Evolutionary conservation across 2,888 invertebrate genomes (phyloP), one percentile per base, ranked within the genome.

Genomic region (Caenorhabditis wallacei): DNA sequence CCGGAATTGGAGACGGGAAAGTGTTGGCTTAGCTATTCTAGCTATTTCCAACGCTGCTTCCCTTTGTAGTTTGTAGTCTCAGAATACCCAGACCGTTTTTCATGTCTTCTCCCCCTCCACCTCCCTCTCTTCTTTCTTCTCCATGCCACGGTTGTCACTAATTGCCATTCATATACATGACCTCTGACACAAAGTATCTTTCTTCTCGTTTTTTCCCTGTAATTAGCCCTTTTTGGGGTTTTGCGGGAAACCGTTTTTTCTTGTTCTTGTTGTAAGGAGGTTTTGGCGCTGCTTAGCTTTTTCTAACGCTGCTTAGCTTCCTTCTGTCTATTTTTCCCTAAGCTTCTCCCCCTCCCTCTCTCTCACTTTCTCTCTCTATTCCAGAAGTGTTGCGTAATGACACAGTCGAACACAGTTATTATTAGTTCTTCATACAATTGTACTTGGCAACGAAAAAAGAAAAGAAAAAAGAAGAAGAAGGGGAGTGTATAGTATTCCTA

Each of bases 161-260:
- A 64, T 64, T 64, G 64, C 64, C 64, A 64, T 64, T 64, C 64
- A 51, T 43, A 43, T 43, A 43, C 11, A 43, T 64, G 64, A 51
- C 64, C 64, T 48, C 64, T 61, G 43, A 46, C 30, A 46, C 51
- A 61, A 30, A 30, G 30, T 30, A 30, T 30, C 30, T 48, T 35
- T 46, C 43, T 22, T 35, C 51, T 68, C 35, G 3, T 8, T 30
- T 30, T 8, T 8, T 8, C 30, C 30, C 30, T 30, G 4, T 30
- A 30, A 30, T 30, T 30, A 30, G 4, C 8, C 4, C 8, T 30
- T 30, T 30, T 30, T 30, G 30, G 4, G 30, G 30, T 30, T 30
- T 30, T 3, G 30, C 3, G 30, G 30, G 30, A 30, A 30, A 30
- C 8, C 3, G 3, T 30, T 30, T 30, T 30, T 30, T 30, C 30